Evolutionary conservation across 2,888 invertebrate genomes (phyloP), one percentile per base, ranked within the genome.

Genomic region (Julus scanicus): DNA sequence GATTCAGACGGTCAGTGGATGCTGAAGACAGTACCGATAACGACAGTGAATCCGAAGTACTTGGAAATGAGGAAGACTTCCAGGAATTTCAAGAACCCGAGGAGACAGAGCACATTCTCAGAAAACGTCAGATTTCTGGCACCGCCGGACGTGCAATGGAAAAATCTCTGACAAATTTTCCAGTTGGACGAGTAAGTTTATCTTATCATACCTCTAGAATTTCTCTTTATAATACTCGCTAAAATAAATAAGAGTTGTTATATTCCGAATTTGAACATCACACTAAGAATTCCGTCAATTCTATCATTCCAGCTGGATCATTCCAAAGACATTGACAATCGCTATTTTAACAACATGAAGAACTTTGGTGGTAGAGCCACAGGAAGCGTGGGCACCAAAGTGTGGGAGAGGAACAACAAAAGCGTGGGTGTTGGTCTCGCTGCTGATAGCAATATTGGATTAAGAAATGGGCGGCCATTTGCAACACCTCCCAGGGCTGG

Each of bases 371-470:
- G 44, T 20, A 13, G n/a, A 37, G 84, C 44, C 17, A n/a, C 40
- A 6, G 86, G 86, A 37, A 86, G 86, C 48, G 86, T 86, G 48
- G 86, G 86, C 29, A 86, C 37, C n/a, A 86, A 71, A 39, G 63
- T 87, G 39, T 63, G 84, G 86, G 37, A 84, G 84, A 84, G 84
- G 20, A 84, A 86, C 85, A 44, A 57, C 17, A 20, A 49, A 49
- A 88, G 88, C 85, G 88, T 88, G 53, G 88, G 88, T 29, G 53
- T 85, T n/a, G 88, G 88, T 6, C 39, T 57, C 17, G 84, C 49
- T 17, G 85, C 48, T 9, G 37, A 85, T 6, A 20, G 49, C 3
- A 86, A 84, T 40, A 57, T 40, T 13, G 88, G 88, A 2, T 15
- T 88, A 17, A 88, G 85, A 37, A 57, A 49, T 88, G 88, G 88